Evolutionary conservation across 2,113 vertebrate species (phyloP), one percentile per base, ranked within the genome.

Genomic region (Gadus macrocephalus): DNA sequence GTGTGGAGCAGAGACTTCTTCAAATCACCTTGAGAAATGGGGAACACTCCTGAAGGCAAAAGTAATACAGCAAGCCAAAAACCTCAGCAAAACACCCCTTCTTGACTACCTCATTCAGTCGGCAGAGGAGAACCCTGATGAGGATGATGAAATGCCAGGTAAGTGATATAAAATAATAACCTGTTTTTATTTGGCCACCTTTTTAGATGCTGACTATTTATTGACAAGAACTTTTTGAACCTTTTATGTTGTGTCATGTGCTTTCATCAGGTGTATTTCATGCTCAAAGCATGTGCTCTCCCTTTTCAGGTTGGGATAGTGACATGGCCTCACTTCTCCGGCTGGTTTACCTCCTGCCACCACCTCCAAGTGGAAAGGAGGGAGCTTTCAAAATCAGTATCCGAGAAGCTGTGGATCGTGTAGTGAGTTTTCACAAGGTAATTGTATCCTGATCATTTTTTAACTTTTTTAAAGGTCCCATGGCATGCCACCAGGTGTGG

Each of bases 341-440:
- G 56, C 63, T 73, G 59, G 58, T 73, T 65, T 64, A 63, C 12
- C 66, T 58, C 15, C 19, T 74, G 59, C 72, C 60, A 64, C 66
- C 72, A 49, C 28, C 63, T 16, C 27, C 63, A 35, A 16, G 28
- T 15, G 49, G 66, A 28, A 17, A 28, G 49, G 68, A 74, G 14
- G 35, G 66, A 68, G 6, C 60, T 35, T 59, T 31, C 9, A 67
- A 72, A 16, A 67, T 73, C 56, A 62, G 56, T 68, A 17, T 63
- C 25, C 35, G 16, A 22, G 66, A 74, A 64, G 58, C 72, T 68
- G 25, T 68, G 38, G 27, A 35, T 6, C 27, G 3, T 38, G 17
- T 68, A 11, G 60, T 68, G 0, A 68, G n/a, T 56, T 73, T 68
- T 73, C 66, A 73, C 25, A 63, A 73, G 64, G 65, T 73, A 2